Percentiles rank a stretch among this genome's conserved stretches.
Conservation (phyloP, 2,888 invertebrate species). For the Camptogramma bilineatum region DNA sequence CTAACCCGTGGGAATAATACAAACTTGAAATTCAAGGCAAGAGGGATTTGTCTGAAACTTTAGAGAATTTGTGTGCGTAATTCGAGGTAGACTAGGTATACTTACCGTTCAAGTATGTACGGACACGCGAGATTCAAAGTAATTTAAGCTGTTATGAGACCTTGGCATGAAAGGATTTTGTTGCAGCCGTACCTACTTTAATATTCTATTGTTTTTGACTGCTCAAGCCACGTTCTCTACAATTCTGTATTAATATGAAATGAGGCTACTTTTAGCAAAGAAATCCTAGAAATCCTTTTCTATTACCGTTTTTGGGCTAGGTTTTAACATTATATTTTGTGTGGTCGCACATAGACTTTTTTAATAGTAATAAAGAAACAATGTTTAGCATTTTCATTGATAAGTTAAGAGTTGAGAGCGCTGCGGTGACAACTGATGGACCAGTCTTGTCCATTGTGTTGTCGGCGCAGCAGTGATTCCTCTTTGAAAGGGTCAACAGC, state of each 20-base stretch:
- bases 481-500: too few species aligned
- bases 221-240: background rate
- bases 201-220: constrained; percentile 3
- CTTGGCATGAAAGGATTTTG: constrained; percentile 26
- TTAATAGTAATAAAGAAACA: too few species aligned
- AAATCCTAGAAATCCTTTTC: background rate
- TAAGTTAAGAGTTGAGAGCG: too few species aligned
- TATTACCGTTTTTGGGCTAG: background rate
- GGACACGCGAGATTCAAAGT: constrained; percentile 22
- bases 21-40: constrained; percentile 31
- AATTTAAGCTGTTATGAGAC: constrained; percentile 18
- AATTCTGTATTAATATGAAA: background rate
- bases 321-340: too few species aligned
- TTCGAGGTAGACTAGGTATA: constrained; percentile 5
- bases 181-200: constrained; percentile 5
- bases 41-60: constrained; percentile 28
- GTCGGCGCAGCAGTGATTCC: too few species aligned
- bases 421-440: too few species aligned
- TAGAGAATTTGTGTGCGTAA: constrained; percentile 22
- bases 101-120: constrained; percentile 23
- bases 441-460: too few species aligned
- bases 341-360: too few species aligned
- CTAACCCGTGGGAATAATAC: constrained; percentile 25
- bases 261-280: background rate
- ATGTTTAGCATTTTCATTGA: too few species aligned